Base-by-base conservation (phyloP, 2,888 invertebrate species). In the Fissipunctia ypsillon region DNA sequence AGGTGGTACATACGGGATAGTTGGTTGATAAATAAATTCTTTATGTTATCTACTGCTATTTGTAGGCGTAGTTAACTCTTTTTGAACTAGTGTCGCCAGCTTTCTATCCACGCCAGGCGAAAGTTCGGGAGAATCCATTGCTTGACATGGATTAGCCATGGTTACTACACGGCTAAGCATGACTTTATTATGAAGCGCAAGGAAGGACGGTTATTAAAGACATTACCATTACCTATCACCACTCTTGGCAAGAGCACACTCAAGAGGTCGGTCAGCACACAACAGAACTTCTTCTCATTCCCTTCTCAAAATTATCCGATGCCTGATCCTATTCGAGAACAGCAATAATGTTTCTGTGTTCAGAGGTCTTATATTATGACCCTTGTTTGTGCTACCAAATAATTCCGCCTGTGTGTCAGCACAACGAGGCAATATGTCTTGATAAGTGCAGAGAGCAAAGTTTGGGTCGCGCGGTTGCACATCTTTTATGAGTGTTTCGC, bases 371-470 rank as follows among this genome's bases (percentile, higher is more conserved):
- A 54, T 54, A 50, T 16, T 31, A 31, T 31, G 56, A 9, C 43
- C 50, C 78, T 73, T 68, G 70, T 80, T 70, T 74, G 73, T 75
- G 67, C 50, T 78, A 63, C 48, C 68, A 76, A 65, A 60, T 66
- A 61, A 72, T 67, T 50, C 68, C 67, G 19, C 5, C 86, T 65
- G 85, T 90, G 78, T 89, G 86, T 89, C 81, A 69, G 64, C 57
- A 67, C 77, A 82, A 75, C 84, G 80, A 84, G 84, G 90, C 88
- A 90, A 91, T 91, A 90, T 90, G 88, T 91, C 90, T 90, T 91
- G 88, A 90, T 91, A 91, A 91, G 89, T 89, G 89, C 88, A 89
- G 82, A 90, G 90, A 90, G 90, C 88, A 91, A 91, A 91, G 91
- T 91, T 91, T 88, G 85, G 85, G 91, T 88, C 87, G 87, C 88